These are phyloP conservation scores for Dicycla oo DNA, from an alignment of 2,888 invertebrate species.

Conservation along the genomic window DNA sequence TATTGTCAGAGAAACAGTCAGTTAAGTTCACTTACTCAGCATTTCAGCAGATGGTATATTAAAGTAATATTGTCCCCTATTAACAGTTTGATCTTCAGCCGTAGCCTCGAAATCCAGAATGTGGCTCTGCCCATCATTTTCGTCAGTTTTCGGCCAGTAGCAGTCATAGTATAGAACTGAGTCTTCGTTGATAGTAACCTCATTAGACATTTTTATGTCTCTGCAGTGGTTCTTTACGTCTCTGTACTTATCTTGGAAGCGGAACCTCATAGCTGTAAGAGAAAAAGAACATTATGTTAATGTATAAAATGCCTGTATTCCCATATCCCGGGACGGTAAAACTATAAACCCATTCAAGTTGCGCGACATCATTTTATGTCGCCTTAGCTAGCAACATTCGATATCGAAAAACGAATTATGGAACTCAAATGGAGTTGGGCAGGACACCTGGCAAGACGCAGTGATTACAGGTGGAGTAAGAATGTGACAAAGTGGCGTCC, in stretches of 20 bases:
- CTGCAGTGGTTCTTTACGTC: conserved; percentile 81
- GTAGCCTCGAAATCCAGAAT: conserved; percentile 84
- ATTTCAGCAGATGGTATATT: conserved; percentile 84
- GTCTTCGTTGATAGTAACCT: conserved; percentile 80
- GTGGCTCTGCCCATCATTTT: conserved; percentile 79
- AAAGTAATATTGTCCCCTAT: conserved; percentile 84
- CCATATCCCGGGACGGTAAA: background rate
- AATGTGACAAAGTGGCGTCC: too few species aligned
- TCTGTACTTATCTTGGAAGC: conserved; percentile 79
- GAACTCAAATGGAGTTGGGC: too few species aligned
- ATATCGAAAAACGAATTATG: too few species aligned
- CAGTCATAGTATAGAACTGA: conserved; percentile 87
- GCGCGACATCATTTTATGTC: too few species aligned
- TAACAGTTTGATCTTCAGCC: conserved; percentile 77
- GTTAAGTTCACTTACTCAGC: conserved; percentile 80
- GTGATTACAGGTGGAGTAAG: too few species aligned
- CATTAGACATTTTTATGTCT: conserved; percentile 82
- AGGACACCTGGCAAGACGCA: too few species aligned
- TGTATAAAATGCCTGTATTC: background rate
- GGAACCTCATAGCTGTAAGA: conserved; percentile 85
- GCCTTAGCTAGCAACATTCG: too few species aligned
- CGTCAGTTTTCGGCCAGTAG: conserved; percentile 82
- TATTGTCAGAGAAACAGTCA: too few species aligned
- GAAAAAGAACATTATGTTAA: conserved; percentile 18
- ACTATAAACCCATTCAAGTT: too few species aligned